Evolutionary conservation across 2,113 vertebrate genomes (phyloP).

Genomic region (Beaufortia kweichowensis): DNA sequence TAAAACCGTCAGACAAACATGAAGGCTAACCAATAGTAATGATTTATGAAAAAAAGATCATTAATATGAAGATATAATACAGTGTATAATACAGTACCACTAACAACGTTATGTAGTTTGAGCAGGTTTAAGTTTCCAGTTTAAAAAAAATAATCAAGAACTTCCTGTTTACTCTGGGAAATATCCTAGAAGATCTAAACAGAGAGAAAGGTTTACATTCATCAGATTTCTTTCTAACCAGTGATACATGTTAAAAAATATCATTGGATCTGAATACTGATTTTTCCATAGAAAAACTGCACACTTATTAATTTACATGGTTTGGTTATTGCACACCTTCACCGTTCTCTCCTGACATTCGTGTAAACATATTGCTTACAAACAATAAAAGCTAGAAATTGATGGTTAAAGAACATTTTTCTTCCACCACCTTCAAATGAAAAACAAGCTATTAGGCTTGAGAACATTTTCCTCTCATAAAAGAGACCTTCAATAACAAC

Average conservation of each 20-base stretch:
- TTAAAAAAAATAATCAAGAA: background rate
- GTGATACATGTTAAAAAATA: background rate
- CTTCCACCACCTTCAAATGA: conserved; percentile 7
- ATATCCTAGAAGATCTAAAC: background rate
- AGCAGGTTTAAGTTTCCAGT: background rate
- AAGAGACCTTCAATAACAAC: background rate
- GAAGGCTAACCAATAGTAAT: no score
- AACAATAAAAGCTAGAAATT: background rate
- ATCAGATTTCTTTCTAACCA: background rate
- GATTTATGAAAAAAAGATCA: no score
- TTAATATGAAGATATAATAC: no score
- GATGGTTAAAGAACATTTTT: background rate
- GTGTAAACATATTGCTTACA: background rate
- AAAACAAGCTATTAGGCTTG: background rate
- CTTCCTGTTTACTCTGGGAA: background rate
- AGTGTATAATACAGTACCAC: no score
- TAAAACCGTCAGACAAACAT: no score
- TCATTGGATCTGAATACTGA: no score
- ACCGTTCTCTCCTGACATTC: background rate
- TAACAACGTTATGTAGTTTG: background rate
- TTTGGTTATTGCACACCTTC: background rate
- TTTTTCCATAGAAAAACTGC: background rate
- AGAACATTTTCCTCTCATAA: background rate
- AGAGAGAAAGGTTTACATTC: background rate
- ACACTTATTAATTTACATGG: background rate